Base-by-base conservation (phyloP, 1,140 invertebrate genomes). In the Megalopta genalis region DNA sequence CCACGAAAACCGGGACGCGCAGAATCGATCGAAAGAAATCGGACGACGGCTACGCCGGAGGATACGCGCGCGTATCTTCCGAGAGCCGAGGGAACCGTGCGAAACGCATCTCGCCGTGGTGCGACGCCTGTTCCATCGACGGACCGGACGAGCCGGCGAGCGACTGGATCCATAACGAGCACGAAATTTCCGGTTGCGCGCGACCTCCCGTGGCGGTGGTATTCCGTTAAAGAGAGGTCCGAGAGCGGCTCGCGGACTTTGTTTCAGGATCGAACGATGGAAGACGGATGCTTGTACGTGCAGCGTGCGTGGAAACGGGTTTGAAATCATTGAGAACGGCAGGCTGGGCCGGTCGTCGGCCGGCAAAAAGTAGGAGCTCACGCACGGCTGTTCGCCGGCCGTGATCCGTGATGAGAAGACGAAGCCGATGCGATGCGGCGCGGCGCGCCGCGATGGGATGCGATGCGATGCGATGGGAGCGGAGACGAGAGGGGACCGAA, bases 361-460 rank as follows among this genome's bases (percentile, higher is more conserved):
- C 85, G 85, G 84, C 85, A 89, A 90, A 88, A 90, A 90, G 83
- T 83, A 85, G 89, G 80, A 89, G 89, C 88, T 86, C 88, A 87
- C 87, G 87, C 86, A 83, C 86, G 80, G 71, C 46, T 60, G 86
- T 85, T 87, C 83, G 87, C 88, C 87, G 87, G 85, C 84, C 89
- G 87, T 84, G 88, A 88, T 65, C 84, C 89, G 87, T 84, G 88
- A 88, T 65, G 80, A 78, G 76, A 71, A 70, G 80, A 82, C 71
- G 49, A 18, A 77, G 77, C 66, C 64, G 79, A 78, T 59, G 42
- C 42, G 42, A 46, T 46, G 42, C 42, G 42, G 12, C 12, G 42
- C 42, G 42, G 12, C 12, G 42, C 42, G 42, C 0, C 12, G 42
- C 42, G 42, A 46, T 8, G 42, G 2, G 42, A 46, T 8, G 42